These are phyloP conservation scores for Rhinoraja longicauda DNA, from an alignment of 2,797 vertebrate species.

Conservation along the genomic window DNA sequence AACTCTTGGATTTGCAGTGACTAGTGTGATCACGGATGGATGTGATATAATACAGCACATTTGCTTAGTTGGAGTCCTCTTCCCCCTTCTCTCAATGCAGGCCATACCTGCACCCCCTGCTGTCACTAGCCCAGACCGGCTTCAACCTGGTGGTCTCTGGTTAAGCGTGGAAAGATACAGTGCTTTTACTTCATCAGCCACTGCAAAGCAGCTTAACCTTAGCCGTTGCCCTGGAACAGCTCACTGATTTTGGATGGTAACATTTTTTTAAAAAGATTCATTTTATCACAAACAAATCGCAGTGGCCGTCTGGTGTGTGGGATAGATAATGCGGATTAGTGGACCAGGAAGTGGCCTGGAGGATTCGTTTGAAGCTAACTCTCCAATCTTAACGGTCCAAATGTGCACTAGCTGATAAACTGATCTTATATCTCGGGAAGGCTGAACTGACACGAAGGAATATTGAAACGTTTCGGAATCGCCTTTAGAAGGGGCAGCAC, in stretches of 20 bases:
- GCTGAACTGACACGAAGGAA: not conserved
- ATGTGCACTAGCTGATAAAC: not conserved
- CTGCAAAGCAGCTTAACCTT: not conserved
- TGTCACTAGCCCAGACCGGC: not conserved
- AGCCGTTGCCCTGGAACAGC: not conserved
- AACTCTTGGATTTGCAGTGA: not conserved
- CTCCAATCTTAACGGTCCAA: not conserved
- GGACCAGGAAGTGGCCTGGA: not conserved
- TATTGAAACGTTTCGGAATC: not conserved
- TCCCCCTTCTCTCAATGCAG: not conserved
- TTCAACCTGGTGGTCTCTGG: not conserved
- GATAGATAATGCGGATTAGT: not conserved
- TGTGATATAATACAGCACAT: not conserved
- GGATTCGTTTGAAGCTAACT: slow-evolving; percentile 4
- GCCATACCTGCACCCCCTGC: not conserved
- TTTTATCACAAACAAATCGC: not conserved
- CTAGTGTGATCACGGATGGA: no score
- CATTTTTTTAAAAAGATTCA: no score
- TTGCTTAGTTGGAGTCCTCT: not conserved
- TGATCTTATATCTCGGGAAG: not conserved
- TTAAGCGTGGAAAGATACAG: not conserved
- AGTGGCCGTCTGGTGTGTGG: not conserved
- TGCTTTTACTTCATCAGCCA: not conserved
- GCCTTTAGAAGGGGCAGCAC: not conserved
- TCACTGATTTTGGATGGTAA: not conserved